Evolutionary conservation across 2,888 invertebrate genomes (phyloP).

Genomic region (Dicranocentrus wangi): DNA sequence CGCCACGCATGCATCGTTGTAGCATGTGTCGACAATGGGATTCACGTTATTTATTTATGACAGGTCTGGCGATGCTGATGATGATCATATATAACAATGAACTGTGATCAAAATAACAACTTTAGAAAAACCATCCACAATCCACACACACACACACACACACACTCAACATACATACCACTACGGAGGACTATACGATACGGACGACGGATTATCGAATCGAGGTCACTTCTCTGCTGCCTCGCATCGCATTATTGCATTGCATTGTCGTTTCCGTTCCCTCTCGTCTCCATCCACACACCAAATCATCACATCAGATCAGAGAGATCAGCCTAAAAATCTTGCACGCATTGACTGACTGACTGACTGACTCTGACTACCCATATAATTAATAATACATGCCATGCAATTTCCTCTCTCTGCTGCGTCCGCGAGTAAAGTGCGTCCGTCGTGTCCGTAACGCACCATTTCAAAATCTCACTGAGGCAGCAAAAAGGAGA

Average conservation of each 20-base stretch:
- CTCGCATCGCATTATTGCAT: too few species aligned
- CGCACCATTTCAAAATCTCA: too few species aligned
- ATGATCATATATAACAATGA: slow-evolving; percentile 11
- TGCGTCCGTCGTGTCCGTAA: too few species aligned
- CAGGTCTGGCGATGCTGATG: slow-evolving; percentile 10
- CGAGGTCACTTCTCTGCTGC: slow-evolving; percentile 19
- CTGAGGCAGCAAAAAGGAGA: too few species aligned
- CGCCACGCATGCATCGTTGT: neutral
- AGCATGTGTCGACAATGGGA: slow-evolving; percentile 5
- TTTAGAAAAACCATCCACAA: too few species aligned
- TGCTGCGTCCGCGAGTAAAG: too few species aligned
- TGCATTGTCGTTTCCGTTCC: slow-evolving; percentile 29
- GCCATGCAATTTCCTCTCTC: too few species aligned
- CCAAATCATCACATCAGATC: neutral
- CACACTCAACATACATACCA: neutral
- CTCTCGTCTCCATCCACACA: neutral
- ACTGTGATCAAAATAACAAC: neutral
- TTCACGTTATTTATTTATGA: slow-evolving; percentile 21
- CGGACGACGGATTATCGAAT: slow-evolving; percentile 15
- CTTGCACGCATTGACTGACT: neutral
- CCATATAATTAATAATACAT: too few species aligned
- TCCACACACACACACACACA: too few species aligned
- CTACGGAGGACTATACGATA: too few species aligned
- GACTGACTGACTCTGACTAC: neutral
- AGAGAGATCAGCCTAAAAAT: neutral